These are phyloP conservation scores for Eublepharis macularius DNA, from an alignment of 2,113 vertebrate species.

Conservation along the genomic window DNA sequence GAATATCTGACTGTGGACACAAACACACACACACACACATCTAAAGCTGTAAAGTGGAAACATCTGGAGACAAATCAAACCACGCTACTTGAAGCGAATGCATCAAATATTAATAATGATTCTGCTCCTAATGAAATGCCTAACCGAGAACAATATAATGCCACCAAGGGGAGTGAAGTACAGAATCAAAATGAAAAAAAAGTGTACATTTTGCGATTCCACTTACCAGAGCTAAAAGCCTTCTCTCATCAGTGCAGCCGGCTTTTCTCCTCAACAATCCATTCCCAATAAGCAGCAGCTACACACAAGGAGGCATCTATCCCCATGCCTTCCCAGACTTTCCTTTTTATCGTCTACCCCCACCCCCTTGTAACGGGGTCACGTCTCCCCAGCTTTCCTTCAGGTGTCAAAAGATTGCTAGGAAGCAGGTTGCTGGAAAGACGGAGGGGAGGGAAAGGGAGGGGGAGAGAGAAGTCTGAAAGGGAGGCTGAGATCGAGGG, in stretches of 20 bases:
- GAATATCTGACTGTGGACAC: constrained; percentile 37
- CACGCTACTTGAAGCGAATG: constrained; percentile 35
- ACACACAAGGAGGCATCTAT: constrained; percentile 67
- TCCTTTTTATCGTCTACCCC: constrained; percentile 47
- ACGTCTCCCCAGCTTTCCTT: constrained; percentile 69
- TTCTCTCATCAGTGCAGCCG: constrained; percentile 57
- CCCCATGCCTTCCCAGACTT: constrained; percentile 56
- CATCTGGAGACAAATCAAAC: background rate
- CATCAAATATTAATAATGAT: constrained; percentile 38
- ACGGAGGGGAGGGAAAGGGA: constrained; percentile 52
- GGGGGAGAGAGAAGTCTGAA: background rate
- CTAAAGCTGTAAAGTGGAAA: background rate
- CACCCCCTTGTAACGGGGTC: constrained; percentile 32
- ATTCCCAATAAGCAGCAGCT: constrained; percentile 81
- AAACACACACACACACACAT: background rate
- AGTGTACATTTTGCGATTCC: constrained; percentile 1
- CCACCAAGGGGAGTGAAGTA: background rate
- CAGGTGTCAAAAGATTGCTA: constrained; percentile 70
- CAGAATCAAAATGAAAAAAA: constrained; percentile 33
- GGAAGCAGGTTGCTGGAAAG: constrained; percentile 47
- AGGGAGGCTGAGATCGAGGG: constrained; percentile 53
- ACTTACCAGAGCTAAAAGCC: constrained; percentile 66
- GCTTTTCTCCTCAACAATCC: constrained; percentile 74
- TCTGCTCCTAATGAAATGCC: background rate
- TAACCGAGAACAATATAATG: constrained; percentile 23